Evolutionary conservation across 1,140 invertebrate genomes (phyloP), one percentile per base, ranked within the genome.

Genomic region (Trissolcus basalis): DNA sequence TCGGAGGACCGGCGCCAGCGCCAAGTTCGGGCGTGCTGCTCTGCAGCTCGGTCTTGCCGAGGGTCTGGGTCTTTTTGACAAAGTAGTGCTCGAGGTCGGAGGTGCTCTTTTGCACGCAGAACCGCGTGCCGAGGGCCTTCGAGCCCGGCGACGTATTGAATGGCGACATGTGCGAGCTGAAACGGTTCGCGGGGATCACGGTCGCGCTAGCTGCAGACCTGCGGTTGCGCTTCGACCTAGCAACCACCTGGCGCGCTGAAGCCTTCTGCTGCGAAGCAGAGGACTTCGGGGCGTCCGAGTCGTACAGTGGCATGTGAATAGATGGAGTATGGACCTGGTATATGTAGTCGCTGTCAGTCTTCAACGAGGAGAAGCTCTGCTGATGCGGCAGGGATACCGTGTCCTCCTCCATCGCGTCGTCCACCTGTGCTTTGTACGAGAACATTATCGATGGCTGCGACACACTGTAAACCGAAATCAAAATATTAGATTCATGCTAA

Each of bases 341-440:
- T 80, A 94, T 93, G 84, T 93, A 94, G 84, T 94, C 93, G 70
- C 92, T 93, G 87, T 94, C 93, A 36, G 93, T 93, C 88, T 92
- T 94, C 53, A 94, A 89, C 13, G 93, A 93, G 49, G 93, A 93
- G 81, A 93, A 93, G 71, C 92, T 93, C 76, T 93, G 91, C 82
- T 94, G 93, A 81, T 94, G 93, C 1, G 94, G 94, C 81, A 95
- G 85, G 9, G 92, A 94, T 1, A 94, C 92, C 55, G 92, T 93
- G 77, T 95, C 94, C 75, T 95, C 94, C 73, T 94, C 93, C 85
- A 92, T 90, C 6, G 90, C 90, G 82, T 95, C 94, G 83, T 95
- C 94, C 80, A 94, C 91, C 83, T 95, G 94, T 44, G 93, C 91
- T 87, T 95, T 94, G 85, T 95, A 95, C 13, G 93, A 95, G 87